Conservation (phyloP, 2,797 vertebrate genomes). For the Rachycentron canadum region DNA sequence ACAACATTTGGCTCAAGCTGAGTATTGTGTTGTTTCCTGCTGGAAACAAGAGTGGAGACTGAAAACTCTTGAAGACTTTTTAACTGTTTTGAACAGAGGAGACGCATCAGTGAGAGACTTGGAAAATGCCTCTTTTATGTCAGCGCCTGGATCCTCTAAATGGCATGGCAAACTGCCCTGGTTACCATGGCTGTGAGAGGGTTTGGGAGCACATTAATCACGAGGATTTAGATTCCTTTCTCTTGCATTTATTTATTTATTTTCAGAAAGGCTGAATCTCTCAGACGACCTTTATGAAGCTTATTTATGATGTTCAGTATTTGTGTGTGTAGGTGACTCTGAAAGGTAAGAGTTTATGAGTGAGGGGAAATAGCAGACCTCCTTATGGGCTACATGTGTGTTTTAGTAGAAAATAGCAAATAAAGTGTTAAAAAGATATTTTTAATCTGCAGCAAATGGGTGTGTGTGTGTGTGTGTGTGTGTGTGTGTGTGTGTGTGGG, state of each 20-base stretch:
- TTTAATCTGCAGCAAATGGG: neutral
- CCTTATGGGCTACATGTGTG: constrained; percentile 17
- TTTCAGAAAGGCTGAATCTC: constrained; percentile 67
- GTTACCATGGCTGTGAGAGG: constrained; percentile 85
- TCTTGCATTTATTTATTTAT: constrained; percentile 34
- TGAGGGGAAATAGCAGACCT: constrained; percentile 5
- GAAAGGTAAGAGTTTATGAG: constrained; percentile 51
- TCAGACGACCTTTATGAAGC: constrained; percentile 72
- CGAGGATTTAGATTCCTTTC: constrained; percentile 80
- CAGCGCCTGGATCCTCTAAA: constrained; percentile 75
- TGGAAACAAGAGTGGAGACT: neutral
- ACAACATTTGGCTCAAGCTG: constrained; percentile 13
- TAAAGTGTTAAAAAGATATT: neutral
- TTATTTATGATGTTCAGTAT: constrained; percentile 81
- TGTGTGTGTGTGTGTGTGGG: no score
- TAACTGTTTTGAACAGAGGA: constrained; percentile 40
- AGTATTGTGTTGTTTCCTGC: constrained; percentile 11
- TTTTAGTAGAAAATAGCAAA: constrained; percentile 2
- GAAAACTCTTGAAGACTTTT: constrained; percentile 19
- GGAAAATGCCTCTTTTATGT: constrained; percentile 77
- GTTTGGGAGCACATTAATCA: constrained; percentile 83
- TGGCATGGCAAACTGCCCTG: constrained; percentile 80
- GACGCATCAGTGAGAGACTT: constrained; percentile 68
- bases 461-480: no score
- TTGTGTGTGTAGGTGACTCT: constrained; percentile 48